phyloP scores from a whole-genome alignment of 2,113 vertebrate genomes.

The Gobiocypris rarus region DNA sequence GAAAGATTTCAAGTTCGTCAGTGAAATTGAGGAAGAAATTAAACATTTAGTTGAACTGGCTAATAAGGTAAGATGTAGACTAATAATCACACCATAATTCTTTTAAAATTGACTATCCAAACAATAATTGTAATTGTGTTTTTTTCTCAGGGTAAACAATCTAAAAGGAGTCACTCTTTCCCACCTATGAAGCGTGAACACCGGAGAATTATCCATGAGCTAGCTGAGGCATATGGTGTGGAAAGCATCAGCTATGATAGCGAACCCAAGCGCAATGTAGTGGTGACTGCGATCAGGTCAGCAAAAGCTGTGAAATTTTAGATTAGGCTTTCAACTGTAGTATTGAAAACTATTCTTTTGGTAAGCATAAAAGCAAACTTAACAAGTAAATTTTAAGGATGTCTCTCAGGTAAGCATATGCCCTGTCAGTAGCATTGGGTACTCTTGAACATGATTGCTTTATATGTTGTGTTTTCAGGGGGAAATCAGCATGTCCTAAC shows the following conservation, averaged over 20 bases:
- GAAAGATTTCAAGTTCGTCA: conserved; percentile 94
- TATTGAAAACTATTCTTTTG: neutral
- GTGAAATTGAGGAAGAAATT: conserved; percentile 92
- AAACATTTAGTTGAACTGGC: conserved; percentile 89
- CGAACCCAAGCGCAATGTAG: conserved; percentile 95
- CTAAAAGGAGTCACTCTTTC: conserved; percentile 91
- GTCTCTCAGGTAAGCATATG: neutral
- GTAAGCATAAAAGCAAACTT: neutral
- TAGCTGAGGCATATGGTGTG: conserved; percentile 89
- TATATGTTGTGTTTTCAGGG: conserved; percentile 76
- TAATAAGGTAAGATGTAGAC: conserved; percentile 83
- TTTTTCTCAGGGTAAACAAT: conserved; percentile 84
- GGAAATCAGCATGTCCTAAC: conserved; percentile 88
- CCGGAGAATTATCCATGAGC: conserved; percentile 91
- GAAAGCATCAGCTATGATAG: conserved; percentile 97
- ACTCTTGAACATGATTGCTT: conserved; percentile 21
- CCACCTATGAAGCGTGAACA: conserved; percentile 97
- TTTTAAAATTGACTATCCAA: neutral
- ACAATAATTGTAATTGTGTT: neutral
- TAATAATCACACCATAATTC: neutral
- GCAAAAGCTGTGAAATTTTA: neutral
- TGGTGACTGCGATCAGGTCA: conserved; percentile 91
- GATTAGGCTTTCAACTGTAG: neutral
- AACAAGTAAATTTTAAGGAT: neutral
- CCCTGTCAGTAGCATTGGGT: neutral